Percentiles rank a stretch among this genome's conserved stretches.
Evolutionary conservation across 2,113 vertebrate species (phyloP).

Genomic region (Gambusia holbrooki): DNA sequence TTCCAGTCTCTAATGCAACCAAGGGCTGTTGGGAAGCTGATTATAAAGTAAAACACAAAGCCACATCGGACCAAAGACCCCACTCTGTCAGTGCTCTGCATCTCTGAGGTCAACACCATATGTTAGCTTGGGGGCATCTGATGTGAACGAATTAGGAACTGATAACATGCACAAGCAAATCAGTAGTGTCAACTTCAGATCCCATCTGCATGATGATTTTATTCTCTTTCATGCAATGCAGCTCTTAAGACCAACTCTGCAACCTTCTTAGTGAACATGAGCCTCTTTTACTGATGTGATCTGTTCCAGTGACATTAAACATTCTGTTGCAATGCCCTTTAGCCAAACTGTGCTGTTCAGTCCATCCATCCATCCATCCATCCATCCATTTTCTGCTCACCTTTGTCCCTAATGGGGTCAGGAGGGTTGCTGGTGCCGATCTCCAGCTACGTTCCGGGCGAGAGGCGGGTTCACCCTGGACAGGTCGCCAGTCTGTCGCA

Average conservation of each 20-base stretch:
- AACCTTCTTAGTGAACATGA: background rate
- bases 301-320: background rate
- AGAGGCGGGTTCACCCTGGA: too few species aligned
- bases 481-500: too few species aligned
- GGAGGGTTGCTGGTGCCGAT: too few species aligned
- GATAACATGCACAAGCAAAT: conserved; percentile 32
- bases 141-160: conserved; percentile 13
- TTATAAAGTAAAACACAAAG: conserved; percentile 31
- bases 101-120: conserved; percentile 12
- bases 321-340: background rate
- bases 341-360: background rate
- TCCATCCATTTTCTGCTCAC: too few species aligned
- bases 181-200: conserved; percentile 2
- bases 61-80: conserved; percentile 46
- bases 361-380: too few species aligned
- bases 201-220: background rate
- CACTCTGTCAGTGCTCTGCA: conserved; percentile 11
- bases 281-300: background rate
- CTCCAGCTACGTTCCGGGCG: too few species aligned
- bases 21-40: conserved; percentile 30
- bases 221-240: background rate
- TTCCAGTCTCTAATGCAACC: background rate
- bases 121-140: background rate
- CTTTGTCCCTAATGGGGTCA: too few species aligned
- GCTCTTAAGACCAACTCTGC: background rate